phyloP scores from a whole-genome alignment of 2,113 vertebrate genomes.

The Nycticorax nycticorax region DNA sequence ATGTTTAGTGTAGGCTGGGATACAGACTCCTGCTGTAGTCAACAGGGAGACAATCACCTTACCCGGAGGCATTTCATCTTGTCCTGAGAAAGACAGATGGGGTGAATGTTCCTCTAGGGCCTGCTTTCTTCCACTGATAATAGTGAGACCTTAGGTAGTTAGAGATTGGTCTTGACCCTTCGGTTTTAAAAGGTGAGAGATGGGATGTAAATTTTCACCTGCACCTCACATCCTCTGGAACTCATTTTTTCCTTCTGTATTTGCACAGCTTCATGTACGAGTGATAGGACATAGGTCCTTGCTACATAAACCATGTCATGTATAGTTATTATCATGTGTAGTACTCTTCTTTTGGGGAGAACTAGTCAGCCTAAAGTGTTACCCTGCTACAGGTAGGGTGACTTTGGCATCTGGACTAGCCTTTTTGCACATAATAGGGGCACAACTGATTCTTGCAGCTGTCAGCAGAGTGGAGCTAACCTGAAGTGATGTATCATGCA shows the following conservation, averaged over 20 bases:
- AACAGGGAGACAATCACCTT: neutral
- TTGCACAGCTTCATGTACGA: neutral
- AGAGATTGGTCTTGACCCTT: neutral
- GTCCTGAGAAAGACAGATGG: neutral
- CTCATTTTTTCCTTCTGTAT: neutral
- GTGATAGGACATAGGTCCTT: neutral
- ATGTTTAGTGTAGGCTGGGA: neutral
- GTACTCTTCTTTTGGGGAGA: neutral
- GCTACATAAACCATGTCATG: rapidly evolving
- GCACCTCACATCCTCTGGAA: neutral
- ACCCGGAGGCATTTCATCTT: neutral
- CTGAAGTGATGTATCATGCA: neutral
- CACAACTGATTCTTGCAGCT: neutral
- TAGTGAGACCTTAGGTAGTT: neutral
- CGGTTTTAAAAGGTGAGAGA: neutral
- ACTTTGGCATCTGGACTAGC: neutral
- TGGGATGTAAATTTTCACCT: neutral
- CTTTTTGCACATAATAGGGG: neutral
- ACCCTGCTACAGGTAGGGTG: neutral
- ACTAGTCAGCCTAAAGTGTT: neutral
- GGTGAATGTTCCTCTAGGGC: neutral
- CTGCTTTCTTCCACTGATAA: neutral
- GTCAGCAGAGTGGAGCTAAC: neutral
- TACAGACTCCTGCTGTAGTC: neutral
- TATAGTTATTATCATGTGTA: neutral